Percentiles rank a stretch among this genome's conserved stretches.
Conservation (phyloP, 2,888 invertebrate genomes). For the Lobophora halterata region DNA sequence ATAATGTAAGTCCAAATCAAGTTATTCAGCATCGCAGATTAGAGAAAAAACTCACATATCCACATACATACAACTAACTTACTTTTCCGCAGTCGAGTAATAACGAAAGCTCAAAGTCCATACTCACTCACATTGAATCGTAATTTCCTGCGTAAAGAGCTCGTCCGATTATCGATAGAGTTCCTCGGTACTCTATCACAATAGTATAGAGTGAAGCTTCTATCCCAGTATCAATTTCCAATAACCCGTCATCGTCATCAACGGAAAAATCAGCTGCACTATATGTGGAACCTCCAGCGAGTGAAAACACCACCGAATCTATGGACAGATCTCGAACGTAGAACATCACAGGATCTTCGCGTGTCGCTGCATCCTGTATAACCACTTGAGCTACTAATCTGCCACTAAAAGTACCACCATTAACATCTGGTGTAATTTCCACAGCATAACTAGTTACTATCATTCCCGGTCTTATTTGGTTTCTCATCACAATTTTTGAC, state of each 20-base stretch:
- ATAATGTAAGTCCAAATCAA: no score
- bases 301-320: slow-evolving; percentile 37
- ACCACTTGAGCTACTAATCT: slow-evolving; percentile 37
- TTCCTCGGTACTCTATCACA: slow-evolving; percentile 46
- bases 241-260: slow-evolving; percentile 38
- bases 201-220: slow-evolving; percentile 40
- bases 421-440: slow-evolving; percentile 39
- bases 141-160: slow-evolving; percentile 47
- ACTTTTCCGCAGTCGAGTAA: no score
- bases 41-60: no score
- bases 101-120: not conserved
- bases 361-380: slow-evolving; percentile 35
- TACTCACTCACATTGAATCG: slow-evolving; percentile 43
- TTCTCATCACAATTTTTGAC: slow-evolving; percentile 20
- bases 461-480: slow-evolving; percentile 52
- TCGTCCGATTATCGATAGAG: slow-evolving; percentile 31
- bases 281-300: slow-evolving; percentile 34
- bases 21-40: no score
- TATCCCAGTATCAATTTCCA: slow-evolving; percentile 42
- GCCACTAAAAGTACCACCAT: slow-evolving; percentile 43
- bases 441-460: slow-evolving; percentile 40
- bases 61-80: no score
- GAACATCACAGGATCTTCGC: slow-evolving; percentile 44
- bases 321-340: slow-evolving; percentile 41
- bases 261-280: slow-evolving; percentile 29